Evolutionary conservation across 1,140 invertebrate genomes (phyloP), one percentile per base, ranked within the genome.

Genomic region (Dermatophagoides farinae): DNA sequence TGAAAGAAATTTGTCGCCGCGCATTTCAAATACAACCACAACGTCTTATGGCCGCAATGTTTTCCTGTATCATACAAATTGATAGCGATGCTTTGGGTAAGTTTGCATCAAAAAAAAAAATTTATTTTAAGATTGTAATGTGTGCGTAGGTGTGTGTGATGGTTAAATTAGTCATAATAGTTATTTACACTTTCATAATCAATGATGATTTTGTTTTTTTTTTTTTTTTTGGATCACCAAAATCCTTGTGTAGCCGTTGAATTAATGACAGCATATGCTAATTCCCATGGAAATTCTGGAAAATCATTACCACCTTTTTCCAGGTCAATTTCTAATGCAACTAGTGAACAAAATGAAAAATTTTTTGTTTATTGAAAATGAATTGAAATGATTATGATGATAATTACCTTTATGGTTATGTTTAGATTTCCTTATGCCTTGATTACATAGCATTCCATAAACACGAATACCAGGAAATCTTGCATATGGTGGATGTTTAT

Each of bases 41-140:
- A 69, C 77, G 95, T 61, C 71, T 99, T 5, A 88, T 97, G 75
- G 86, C 85, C 12, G 91, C 95, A 0, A 97, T 97, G 89, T 98
- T 96, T 70, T 85, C 81, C 40, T 97, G 91, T 72, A 84, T 80
- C 66, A 90, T 98, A 62, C 80, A 88, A 67, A 89, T 90, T 12
- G 89, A 87, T 65, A 82, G 86, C 1, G 88, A 92, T 73, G 87
- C 91, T 64, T 77, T 98, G 67, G 92, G 89, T 87, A 73, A 83
- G 84, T 80, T 16, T 51, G n/a, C n/a, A n/a, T n/a, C n/a, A n/a
- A n/a, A n/a, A n/a, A n/a, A n/a, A n/a, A n/a, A n/a, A 43, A 57
- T 31, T 65, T 62, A 5, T 38, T 20, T 53, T 53, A 25, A 16
- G 9, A 43, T 43, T 10, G 41, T n/a, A 43, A 43, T 43, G 41